Base-by-base conservation (phyloP, 1,140 invertebrate species). In the Reticulitermes speratus region DNA sequence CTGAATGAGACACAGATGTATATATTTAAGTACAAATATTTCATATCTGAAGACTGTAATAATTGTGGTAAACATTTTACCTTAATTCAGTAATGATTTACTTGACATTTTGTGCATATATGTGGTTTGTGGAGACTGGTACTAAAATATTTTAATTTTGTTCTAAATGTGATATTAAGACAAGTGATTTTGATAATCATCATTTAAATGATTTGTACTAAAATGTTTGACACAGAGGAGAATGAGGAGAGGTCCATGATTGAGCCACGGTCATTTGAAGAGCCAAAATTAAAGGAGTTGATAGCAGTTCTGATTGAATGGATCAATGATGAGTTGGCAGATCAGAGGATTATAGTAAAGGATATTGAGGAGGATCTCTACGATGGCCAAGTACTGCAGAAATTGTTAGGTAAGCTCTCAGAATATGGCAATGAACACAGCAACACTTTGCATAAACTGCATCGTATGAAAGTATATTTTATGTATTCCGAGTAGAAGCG, bases 321-420 rank as follows among this genome's bases (percentile, higher is more conserved):
- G 98, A 97, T 99, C 59, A 99, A 99, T 91, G 98, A 99, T 92
- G 98, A 99, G 91, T 91, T 99, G n/a, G 98, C 98, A 0, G 94
- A 96, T 88, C 97, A 99, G 88, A 93, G 99, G 89, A 99, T 99
- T 86, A 99, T 99, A 89, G 98, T 99, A 0, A 98, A 99, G 91
- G 95, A 98, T 89, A 95, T 99, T 75, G 97, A 97, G 86, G 98
- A 99, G 91, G 99, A 99, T 93, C 92, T 99, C 85, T 99, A 99
- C 91, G 99, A 99, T 94, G 99, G 99, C 19, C 99, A 99, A 93
- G 96, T 99, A 87, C 92, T 99, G 25, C 98, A 99, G 90, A 99
- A 99, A 92, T 91, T 99, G 16, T 93, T 99, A 88, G 96, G 96
- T 96, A 92, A 90, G 89, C 87, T 14, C 52, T 87, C 11, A 2